Evolutionary conservation across 2,888 invertebrate genomes (phyloP).

Genomic region (Habroteleia sp.): DNA sequence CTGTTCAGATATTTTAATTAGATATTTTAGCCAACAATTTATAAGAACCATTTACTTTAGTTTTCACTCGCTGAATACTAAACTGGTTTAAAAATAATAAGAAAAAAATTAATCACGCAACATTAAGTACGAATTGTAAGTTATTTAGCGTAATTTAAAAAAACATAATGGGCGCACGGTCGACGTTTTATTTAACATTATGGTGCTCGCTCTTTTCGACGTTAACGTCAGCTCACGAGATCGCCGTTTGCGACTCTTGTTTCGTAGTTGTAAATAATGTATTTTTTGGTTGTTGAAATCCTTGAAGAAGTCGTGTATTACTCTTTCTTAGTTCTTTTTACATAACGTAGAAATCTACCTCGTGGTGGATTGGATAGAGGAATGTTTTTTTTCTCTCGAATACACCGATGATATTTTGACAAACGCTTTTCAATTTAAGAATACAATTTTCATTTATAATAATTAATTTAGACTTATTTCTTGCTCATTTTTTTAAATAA

Average conservation of each 20-base stretch:
- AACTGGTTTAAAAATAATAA: constrained; percentile 23
- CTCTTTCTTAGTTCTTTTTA: constrained; percentile 60
- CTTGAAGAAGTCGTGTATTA: constrained; percentile 43
- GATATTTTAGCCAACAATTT: too few species aligned
- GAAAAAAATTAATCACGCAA: constrained; percentile 39
- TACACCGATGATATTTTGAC: constrained; percentile 43
- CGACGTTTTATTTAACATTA: constrained; percentile 46
- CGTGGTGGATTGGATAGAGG: constrained; percentile 58
- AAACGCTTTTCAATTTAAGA: constrained; percentile 34
- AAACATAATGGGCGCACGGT: constrained; percentile 46
- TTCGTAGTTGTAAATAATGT: constrained; percentile 62
- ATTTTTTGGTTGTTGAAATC: constrained; percentile 60
- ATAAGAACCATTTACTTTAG: constrained; percentile 6
- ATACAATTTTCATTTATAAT: constrained; percentile 19
- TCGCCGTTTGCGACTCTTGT: constrained; percentile 40
- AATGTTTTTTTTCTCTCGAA: constrained; percentile 53
- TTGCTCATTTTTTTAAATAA: neutral
- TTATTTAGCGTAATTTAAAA: constrained; percentile 41
- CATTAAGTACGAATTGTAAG: constrained; percentile 28
- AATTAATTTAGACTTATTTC: neutral
- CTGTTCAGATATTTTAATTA: too few species aligned
- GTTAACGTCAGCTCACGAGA: constrained; percentile 61
- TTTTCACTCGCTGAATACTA: constrained; percentile 48
- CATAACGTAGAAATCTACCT: constrained; percentile 60
- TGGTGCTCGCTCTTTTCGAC: constrained; percentile 61